Base-by-base conservation (phyloP, 2,888 invertebrate genomes). In the Tipula helvola region DNA sequence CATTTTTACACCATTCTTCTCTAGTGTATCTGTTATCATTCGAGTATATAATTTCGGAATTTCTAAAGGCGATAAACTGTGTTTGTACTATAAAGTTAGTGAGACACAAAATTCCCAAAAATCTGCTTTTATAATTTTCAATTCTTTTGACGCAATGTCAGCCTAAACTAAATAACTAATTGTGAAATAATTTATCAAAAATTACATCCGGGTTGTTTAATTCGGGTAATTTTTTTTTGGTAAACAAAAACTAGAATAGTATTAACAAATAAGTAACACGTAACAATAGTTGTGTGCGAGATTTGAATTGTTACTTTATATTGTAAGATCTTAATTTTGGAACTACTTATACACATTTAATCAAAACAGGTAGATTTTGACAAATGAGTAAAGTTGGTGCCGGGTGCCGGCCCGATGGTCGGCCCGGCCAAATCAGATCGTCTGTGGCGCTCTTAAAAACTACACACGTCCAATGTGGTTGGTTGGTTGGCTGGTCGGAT, bases 121-220 rank as follows among this genome's bases (percentile, higher is more conserved):
- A 52, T 39, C 1, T 39, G 7, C 39, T 39, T 39, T 39, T 39
- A 39, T 7, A 39, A 39, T 5, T 18, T 57, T 57, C n/a, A 2
- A 71, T 8, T 71, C 28, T 8, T 71, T 7, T 28, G 28, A 71
- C 10, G 8, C 28, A 71, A 71, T 28, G 28, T 28, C 28, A 71
- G 13, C 10, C 71, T 28, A 16, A 13, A 57, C 28, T 71, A 71
- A 71, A 5, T 28, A 71, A 71, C 28, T 71, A 71, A 52, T 71
- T 71, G 71, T 71, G 71, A 71, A 71, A 71, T 71, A 71, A 71
- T 71, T 71, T 28, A 71, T 71, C 71, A 71, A 71, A 71, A 28
- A 71, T 71, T 71, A 71, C 71, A 71, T 71, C 71, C 71, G 71
- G 71, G 71, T 71, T 71, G 71, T 71, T 71, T 71, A 71, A 71